Evolutionary conservation across 2,113 vertebrate genomes (phyloP).

Genomic region (Ardeotis arabs): DNA sequence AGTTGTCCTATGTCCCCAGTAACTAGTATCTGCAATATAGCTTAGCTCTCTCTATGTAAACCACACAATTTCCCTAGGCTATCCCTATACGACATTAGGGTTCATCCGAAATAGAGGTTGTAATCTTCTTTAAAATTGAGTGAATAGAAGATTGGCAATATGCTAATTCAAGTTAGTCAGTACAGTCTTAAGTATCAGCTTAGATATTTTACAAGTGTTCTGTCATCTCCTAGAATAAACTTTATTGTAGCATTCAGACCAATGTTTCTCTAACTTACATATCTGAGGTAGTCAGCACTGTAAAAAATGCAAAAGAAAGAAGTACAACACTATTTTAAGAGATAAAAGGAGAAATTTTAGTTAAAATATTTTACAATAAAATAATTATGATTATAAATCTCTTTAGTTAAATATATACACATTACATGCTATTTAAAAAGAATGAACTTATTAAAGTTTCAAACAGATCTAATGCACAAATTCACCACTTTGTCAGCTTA

Average conservation of each 20-base stretch:
- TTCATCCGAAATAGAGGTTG: neutral
- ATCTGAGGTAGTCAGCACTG: constrained; percentile 46
- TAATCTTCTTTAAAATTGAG: neutral
- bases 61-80: neutral
- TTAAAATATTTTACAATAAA: constrained; percentile 92
- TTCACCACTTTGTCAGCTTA: constrained; percentile 67
- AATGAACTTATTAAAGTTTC: constrained; percentile 72
- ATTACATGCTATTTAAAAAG: constrained; percentile 82
- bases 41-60: neutral
- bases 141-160: neutral
- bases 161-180: neutral
- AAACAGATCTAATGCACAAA: constrained; percentile 77
- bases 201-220: neutral
- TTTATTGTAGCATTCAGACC: neutral
- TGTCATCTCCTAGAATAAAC: neutral
- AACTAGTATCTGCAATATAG: neutral
- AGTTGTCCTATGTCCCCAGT: neutral
- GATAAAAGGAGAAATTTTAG: constrained; percentile 78
- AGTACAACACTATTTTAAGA: constrained; percentile 72
- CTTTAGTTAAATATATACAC: constrained; percentile 90
- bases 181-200: neutral
- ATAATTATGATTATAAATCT: constrained; percentile 90
- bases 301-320: constrained; percentile 68
- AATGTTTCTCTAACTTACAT: neutral
- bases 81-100: neutral